These are phyloP conservation scores for Drosophila busckii DNA, from an alignment of 1,140 invertebrate genomes.

Conservation along the genomic window DNA sequence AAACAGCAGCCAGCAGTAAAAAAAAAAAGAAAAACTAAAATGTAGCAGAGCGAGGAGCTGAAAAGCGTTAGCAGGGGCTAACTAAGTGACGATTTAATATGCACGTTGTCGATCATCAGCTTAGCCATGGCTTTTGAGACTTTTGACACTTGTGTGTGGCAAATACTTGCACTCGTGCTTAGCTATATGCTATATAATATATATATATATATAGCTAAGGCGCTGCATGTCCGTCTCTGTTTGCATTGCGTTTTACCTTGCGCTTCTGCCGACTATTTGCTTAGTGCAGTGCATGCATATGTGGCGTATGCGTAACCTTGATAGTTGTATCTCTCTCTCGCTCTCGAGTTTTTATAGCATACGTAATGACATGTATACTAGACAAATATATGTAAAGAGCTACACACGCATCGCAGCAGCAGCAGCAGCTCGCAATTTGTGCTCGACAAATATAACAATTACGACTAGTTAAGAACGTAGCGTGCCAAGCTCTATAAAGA, in stretches of 20 bases:
- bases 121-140: constrained; percentile 30
- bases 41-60: neutral
- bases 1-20: neutral
- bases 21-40: neutral
- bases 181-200: neutral
- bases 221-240: constrained; percentile 55
- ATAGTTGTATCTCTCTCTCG: constrained; percentile 38
- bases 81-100: constrained; percentile 2
- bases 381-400: neutral
- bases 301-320: constrained; percentile 74
- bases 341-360: no score
- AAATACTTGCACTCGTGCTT: neutral
- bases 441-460: constrained; percentile 62
- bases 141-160: constrained; percentile 45
- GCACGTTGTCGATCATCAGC: constrained; percentile 28
- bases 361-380: no score
- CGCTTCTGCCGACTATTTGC: constrained; percentile 57
- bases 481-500: no score
- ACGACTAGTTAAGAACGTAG: constrained; percentile 56
- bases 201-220: constrained; percentile 40
- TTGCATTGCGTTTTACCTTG: constrained; percentile 60
- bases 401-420: constrained; percentile 49
- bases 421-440: no score
- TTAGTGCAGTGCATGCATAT: constrained; percentile 70
- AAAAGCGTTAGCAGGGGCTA: no score